A percentile compares a stretch with the other conserved stretches of the same genome.
Conservation (phyloP, 1,140 invertebrate species). For the Dinothrombium tinctorium region DNA sequence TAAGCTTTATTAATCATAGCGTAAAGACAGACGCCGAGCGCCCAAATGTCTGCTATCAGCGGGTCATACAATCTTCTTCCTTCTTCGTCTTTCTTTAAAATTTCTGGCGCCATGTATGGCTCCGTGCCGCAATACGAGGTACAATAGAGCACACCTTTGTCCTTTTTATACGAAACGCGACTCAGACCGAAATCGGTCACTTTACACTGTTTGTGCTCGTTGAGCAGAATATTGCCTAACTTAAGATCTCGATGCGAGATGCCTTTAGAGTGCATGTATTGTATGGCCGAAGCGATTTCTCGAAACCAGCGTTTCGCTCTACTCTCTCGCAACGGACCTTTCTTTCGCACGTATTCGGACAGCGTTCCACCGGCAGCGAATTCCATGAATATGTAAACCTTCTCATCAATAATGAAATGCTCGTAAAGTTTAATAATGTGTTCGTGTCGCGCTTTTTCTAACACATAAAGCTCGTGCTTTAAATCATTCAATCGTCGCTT, state of each 20-base stretch:
- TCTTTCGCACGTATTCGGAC: constrained; percentile 6
- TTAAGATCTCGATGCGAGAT: constrained; percentile 43
- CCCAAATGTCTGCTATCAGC: constrained; percentile 18
- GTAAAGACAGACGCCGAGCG: constrained; percentile 17
- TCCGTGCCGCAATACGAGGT: constrained; percentile 15
- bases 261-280: constrained; percentile 27
- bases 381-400: constrained; percentile 13
- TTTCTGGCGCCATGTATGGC: constrained; percentile 19
- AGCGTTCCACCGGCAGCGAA: constrained; percentile 8
- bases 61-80: constrained; percentile 15
- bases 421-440: constrained; percentile 11
- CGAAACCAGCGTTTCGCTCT: constrained; percentile 2
- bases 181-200: constrained; percentile 13
- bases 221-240: constrained; percentile 37
- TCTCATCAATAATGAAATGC: constrained; percentile 12
- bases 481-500: not conserved
- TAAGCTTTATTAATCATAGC: constrained; percentile 18
- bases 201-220: constrained; percentile 7
- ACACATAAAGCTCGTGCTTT: constrained; percentile 9
- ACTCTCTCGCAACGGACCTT: constrained; percentile 2
- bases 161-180: constrained; percentile 1
- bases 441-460: constrained; percentile 8
- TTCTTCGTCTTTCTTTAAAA: constrained; percentile 4
- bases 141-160: constrained; percentile 3
- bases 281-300: constrained; percentile 6